Percentiles rank a stretch among this genome's conserved stretches.
These are phyloP conservation scores for Anhinga anhinga DNA, from an alignment of 2,113 vertebrate species.

Conservation along the genomic window DNA sequence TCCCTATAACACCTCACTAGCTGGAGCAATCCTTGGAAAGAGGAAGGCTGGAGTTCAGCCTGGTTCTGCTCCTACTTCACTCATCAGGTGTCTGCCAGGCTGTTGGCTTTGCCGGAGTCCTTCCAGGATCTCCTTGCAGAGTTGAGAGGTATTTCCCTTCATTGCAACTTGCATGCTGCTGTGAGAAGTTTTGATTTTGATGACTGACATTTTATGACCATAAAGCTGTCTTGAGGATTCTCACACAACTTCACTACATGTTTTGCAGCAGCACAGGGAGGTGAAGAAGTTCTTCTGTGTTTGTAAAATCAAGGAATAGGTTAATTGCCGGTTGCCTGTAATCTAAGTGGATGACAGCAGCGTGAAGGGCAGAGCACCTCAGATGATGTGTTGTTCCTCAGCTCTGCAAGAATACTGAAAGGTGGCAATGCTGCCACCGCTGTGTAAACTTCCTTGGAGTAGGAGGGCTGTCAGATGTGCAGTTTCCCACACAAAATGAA, in stretches of 20 bases:
- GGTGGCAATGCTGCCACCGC: neutral
- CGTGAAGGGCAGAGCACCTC: neutral
- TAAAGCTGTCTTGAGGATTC: neutral
- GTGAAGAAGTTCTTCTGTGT: neutral
- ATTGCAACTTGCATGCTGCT: rapidly evolving
- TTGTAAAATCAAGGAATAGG: neutral
- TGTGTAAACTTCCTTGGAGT: neutral
- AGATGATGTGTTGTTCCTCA: neutral
- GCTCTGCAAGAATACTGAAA: neutral
- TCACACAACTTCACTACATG: neutral
- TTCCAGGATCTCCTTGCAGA: neutral
- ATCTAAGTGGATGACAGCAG: neutral
- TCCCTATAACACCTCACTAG: neutral
- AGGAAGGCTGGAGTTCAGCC: neutral
- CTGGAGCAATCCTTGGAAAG: neutral
- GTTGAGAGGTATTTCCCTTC: neutral
- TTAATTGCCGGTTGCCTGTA: neutral
- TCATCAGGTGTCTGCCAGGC: neutral
- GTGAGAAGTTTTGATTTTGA: neutral
- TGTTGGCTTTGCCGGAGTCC: neutral
- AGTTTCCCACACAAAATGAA: neutral
- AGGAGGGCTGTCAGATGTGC: neutral
- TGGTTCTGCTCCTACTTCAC: neutral
- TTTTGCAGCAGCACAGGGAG: neutral
- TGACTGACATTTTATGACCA: neutral